A percentile compares a stretch with the other conserved stretches of the same genome.
phyloP scores from a whole-genome alignment of 92 coral and sea anemone species.

The Palythoa heliodiscus region DNA sequence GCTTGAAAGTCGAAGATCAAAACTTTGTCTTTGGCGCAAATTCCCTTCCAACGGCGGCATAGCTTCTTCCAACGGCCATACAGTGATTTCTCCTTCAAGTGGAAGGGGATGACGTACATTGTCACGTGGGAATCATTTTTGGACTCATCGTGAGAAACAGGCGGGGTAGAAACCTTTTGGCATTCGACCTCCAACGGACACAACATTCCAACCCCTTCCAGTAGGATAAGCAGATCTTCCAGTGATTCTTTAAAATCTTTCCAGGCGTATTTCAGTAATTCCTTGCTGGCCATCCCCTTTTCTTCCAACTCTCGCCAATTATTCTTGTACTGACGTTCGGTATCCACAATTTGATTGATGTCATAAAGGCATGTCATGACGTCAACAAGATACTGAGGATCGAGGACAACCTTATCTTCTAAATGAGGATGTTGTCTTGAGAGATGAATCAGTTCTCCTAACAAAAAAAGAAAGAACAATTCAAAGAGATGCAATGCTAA shows the following conservation, averaged over 20 bases:
- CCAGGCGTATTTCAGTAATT: constrained; percentile 57
- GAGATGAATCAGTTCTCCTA: constrained; percentile 56
- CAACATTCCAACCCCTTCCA: constrained; percentile 63
- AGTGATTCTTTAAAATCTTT: constrained; percentile 36
- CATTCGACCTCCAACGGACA: constrained; percentile 45
- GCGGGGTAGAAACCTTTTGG: background rate
- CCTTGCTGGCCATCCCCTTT: constrained; percentile 46
- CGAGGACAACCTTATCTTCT: constrained; percentile 54
- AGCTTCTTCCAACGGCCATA: constrained; percentile 51
- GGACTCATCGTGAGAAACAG: background rate
- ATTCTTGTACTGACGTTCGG: constrained; percentile 45
- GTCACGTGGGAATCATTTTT: constrained; percentile 1
- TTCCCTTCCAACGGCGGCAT: constrained; percentile 62
- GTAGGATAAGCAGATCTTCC: constrained; percentile 60
- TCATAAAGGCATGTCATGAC: constrained; percentile 77
- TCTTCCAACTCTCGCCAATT: constrained; percentile 53
- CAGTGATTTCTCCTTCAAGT: constrained; percentile 49
- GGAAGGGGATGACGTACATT: constrained; percentile 67
- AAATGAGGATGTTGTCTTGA: constrained; percentile 24
- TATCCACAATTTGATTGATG: constrained; percentile 32
- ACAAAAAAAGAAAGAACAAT: background rate
- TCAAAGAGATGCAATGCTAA: background rate
- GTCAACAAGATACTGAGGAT: constrained; percentile 72
- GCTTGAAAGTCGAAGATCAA: constrained; percentile 67
- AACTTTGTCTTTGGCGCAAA: constrained; percentile 54